These are phyloP conservation scores for Rhynchophorus ferrugineus DNA, from an alignment of 1,140 invertebrate species.

Conservation along the genomic window DNA sequence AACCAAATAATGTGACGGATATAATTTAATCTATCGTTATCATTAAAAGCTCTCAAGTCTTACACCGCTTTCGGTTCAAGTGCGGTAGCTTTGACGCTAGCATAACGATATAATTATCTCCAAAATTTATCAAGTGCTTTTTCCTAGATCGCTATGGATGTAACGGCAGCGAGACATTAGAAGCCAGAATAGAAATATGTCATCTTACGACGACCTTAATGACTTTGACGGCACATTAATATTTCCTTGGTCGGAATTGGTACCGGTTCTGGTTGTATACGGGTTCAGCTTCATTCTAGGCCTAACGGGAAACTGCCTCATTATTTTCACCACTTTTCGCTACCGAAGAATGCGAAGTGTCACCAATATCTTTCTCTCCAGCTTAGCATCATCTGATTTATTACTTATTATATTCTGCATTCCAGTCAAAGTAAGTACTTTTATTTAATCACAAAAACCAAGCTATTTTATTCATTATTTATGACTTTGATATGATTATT, in stretches of 20 bases:
- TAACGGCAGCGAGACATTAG: neutral
- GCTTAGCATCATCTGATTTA: slow-evolving; percentile 63
- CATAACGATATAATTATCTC: too few species aligned
- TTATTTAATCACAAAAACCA: neutral
- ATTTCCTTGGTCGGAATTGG: slow-evolving; percentile 50
- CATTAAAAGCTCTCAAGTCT: neutral
- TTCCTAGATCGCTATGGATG: too few species aligned
- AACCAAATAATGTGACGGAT: neutral
- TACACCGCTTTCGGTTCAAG: neutral
- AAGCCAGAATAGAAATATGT: neutral
- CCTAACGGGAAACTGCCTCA: slow-evolving; percentile 53
- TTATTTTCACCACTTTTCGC: slow-evolving; percentile 43
- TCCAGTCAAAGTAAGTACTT: slow-evolving; percentile 59
- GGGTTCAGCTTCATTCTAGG: slow-evolving; percentile 55
- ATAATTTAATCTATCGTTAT: neutral
- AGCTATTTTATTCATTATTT: too few species aligned
- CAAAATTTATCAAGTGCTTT: too few species aligned
- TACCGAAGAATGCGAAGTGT: slow-evolving; percentile 40
- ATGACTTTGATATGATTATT: too few species aligned
- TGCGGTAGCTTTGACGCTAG: too few species aligned
- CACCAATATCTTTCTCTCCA: slow-evolving; percentile 66
- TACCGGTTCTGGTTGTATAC: slow-evolving; percentile 55
- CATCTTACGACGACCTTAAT: slow-evolving; percentile 2
- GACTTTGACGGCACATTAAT: slow-evolving; percentile 30
- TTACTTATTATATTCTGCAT: slow-evolving; percentile 65